Base-by-base conservation (phyloP, 92 coral and sea anemone species). In the Epizoanthus scotinus region DNA sequence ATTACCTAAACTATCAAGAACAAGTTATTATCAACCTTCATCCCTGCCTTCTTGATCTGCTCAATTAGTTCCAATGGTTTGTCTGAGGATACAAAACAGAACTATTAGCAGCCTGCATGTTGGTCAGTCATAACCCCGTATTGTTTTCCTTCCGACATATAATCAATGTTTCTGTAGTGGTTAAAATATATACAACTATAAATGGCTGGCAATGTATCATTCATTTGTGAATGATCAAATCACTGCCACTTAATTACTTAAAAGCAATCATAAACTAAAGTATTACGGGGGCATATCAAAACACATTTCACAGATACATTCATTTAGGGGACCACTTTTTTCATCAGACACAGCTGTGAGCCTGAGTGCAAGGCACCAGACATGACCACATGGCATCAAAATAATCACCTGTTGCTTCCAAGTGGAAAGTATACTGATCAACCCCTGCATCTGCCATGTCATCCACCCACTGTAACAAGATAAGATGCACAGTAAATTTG, bases 401-500 rank as follows among this genome's bases (percentile, higher is more conserved):
- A 22, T 77, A 9, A 1, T 26, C 78, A 85, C 91, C 91, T 91
- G 99, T 96, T 18, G 99, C 99, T 82, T 96, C 99, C 62, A 96
- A 85, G 56, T 96, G 98, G 75, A 96, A 93, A 13, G 99, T 96
- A 73, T 93, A 96, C 54, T 96, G 99, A 71, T 93, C 87, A 42
- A 98, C 98, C 24, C 99, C 99, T 63, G 99, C 99, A 57, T 91
- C 97, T 2, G 99, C 99, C 98, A 96, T 96, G 65, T 96, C 99
- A 79, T 91, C 82, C 20, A 96, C 99, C 99, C 99, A 96, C 99
- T 96, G 62, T 49, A 86, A 21, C 8, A 28, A n/a, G 58, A 50
- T 3, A 8, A 3, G 20, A n/a, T 27, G 47, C 9, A 21, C 3
- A 12, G 17, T 24, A 57, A 34, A 34, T 34, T 40, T 6, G n/a